Conservation (phyloP, 1,140 invertebrate genomes). For the Antheraea mylitta region DNA sequence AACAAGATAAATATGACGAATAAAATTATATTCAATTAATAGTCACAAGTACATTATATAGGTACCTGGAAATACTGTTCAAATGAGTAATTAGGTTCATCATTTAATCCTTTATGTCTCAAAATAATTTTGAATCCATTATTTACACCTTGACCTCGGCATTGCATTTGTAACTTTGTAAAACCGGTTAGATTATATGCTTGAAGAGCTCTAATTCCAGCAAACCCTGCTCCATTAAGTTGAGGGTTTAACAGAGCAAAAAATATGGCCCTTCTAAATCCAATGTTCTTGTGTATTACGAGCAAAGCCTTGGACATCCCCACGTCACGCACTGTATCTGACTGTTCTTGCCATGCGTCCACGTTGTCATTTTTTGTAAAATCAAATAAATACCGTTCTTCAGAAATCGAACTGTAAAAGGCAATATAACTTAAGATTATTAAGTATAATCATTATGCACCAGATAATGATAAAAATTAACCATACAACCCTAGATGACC, state of each 20-base stretch:
- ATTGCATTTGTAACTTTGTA: slow-evolving; percentile 77
- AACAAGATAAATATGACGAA: not conserved
- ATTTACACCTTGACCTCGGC: slow-evolving; percentile 80
- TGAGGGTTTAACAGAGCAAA: slow-evolving; percentile 85
- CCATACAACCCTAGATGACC: too few species aligned
- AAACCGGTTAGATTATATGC: slow-evolving; percentile 75
- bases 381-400: slow-evolving; percentile 55
- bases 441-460: too few species aligned
- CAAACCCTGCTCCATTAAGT: slow-evolving; percentile 85
- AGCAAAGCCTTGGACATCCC: slow-evolving; percentile 84
- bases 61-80: slow-evolving; percentile 83
- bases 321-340: slow-evolving; percentile 82
- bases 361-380: slow-evolving; percentile 63
- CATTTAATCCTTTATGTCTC: slow-evolving; percentile 79
- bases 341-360: slow-evolving; percentile 80
- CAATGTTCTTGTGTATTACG: slow-evolving; percentile 79
- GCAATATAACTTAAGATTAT: not conserved
- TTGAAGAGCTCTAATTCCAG: slow-evolving; percentile 78
- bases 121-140: slow-evolving; percentile 82
- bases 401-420: slow-evolving; percentile 1
- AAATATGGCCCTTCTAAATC: slow-evolving; percentile 83
- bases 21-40: not conserved
- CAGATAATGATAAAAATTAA: too few species aligned
- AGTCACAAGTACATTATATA: slow-evolving; percentile 7
- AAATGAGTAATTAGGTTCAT: slow-evolving; percentile 80